These are phyloP conservation scores for Myiozetetes cayanensis DNA, from an alignment of 2,113 vertebrate species.

Conservation along the genomic window DNA sequence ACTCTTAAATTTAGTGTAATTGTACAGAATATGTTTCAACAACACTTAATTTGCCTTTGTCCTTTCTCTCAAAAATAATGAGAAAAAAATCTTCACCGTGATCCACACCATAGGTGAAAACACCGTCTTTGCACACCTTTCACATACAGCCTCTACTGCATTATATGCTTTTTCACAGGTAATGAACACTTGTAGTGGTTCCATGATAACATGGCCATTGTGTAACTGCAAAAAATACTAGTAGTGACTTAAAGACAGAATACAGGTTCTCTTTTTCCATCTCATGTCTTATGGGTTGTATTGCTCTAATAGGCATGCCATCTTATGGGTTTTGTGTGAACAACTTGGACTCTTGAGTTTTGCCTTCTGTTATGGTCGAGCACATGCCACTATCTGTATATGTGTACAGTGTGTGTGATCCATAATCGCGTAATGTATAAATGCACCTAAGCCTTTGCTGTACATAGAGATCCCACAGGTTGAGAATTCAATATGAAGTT, in stretches of 20 bases:
- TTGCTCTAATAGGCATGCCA: neutral
- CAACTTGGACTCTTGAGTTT: slow-evolving; percentile 30
- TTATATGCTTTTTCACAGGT: neutral
- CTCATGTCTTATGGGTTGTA: neutral
- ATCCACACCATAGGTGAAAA: neutral
- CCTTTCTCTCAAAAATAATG: neutral
- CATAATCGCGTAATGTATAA: neutral
- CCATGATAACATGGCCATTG: neutral
- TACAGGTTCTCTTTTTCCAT: neutral
- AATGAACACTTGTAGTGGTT: neutral
- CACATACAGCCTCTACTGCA: slow-evolving; percentile 22
- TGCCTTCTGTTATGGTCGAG: slow-evolving; percentile 66
- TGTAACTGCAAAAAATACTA: neutral
- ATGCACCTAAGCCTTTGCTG: slow-evolving; percentile 24
- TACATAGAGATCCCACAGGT: neutral
- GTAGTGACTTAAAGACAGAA: neutral
- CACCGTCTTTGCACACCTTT: neutral
- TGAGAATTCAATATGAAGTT: neutral
- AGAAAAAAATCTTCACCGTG: neutral
- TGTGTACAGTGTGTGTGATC: neutral
- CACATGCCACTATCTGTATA: slow-evolving; percentile 32
- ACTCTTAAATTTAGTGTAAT: slow-evolving; percentile 38
- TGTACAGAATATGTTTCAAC: slow-evolving; percentile 14
- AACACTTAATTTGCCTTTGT: slow-evolving; percentile 27
- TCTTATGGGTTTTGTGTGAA: neutral